These are phyloP conservation scores for Rynchops niger DNA, from an alignment of 2,113 vertebrate species.

Conservation along the genomic window DNA sequence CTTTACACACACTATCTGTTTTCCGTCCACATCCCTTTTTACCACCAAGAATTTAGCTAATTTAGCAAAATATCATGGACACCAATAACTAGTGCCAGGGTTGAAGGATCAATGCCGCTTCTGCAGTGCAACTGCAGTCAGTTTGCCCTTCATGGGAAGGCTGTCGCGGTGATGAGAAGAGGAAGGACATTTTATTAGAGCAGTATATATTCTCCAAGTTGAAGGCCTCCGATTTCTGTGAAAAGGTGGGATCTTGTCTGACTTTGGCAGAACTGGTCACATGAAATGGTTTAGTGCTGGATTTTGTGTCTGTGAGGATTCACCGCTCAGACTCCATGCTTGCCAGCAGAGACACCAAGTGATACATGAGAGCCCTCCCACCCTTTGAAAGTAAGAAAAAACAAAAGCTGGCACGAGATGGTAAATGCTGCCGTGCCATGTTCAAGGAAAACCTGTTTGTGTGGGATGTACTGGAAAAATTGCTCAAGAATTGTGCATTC, in stretches of 20 bases:
- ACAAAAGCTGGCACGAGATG: neutral
- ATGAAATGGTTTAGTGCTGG: neutral
- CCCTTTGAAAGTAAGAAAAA: neutral
- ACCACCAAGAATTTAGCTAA: neutral
- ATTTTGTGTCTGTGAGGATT: neutral
- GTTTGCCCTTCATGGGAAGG: neutral
- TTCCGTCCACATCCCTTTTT: neutral
- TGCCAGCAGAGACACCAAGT: neutral
- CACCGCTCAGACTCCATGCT: neutral
- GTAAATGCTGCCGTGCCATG: neutral
- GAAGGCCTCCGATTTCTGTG: neutral
- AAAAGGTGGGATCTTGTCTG: neutral
- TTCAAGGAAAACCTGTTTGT: slow-evolving; percentile 22
- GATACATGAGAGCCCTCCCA: neutral
- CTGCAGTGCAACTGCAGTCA: neutral
- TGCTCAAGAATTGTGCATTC: slow-evolving; percentile 44
- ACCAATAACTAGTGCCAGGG: neutral
- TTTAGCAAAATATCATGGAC: neutral
- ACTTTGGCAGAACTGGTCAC: neutral
- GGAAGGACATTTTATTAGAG: neutral
- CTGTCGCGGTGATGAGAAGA: neutral
- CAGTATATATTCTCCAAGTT: neutral
- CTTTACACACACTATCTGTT: neutral
- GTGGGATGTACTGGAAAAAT: slow-evolving; percentile 42
- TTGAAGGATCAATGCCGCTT: neutral